These are phyloP conservation scores for Silurus aristotelis DNA, from an alignment of 2,797 vertebrate species.

Conservation along the genomic window DNA sequence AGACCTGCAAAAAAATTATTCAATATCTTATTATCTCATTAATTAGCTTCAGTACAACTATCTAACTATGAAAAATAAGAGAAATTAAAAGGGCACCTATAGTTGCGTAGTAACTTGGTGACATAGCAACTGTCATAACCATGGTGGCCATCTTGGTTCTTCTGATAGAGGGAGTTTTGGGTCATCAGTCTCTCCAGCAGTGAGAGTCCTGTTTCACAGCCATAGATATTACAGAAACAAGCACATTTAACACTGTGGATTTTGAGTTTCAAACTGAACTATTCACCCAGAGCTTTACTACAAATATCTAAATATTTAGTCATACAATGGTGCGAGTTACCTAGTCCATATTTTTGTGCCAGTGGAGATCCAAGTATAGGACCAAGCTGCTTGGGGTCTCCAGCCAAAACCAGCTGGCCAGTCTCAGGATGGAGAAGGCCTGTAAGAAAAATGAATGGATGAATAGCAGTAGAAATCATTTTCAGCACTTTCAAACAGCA, in stretches of 20 bases:
- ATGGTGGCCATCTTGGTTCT: conserved; percentile 55
- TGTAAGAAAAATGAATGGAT: conserved; percentile 45
- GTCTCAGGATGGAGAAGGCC: conserved; percentile 69
- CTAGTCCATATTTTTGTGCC: conserved; percentile 77
- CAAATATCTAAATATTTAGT: not conserved
- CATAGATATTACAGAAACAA: conserved; percentile 6
- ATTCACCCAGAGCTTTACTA: not conserved
- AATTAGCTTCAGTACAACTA: not conserved
- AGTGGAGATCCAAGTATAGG: conserved; percentile 83
- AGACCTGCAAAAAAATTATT: conserved; percentile 73
- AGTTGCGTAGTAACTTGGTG: conserved; percentile 91
- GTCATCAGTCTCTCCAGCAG: conserved; percentile 90
- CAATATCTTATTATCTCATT: not conserved
- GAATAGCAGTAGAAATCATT: conserved; percentile 11
- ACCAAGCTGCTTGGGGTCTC: conserved; percentile 90
- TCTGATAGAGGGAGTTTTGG: conserved; percentile 81
- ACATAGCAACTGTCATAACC: conserved; percentile 79
- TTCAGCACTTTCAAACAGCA: not conserved
- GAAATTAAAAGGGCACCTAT: conserved; percentile 76
- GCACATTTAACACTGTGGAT: not conserved
- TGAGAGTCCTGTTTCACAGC: conserved; percentile 73
- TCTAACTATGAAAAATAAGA: conserved; percentile 21
- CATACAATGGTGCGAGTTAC: conserved; percentile 66
- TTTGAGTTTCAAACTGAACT: not conserved
- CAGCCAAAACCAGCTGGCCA: conserved; percentile 90